phyloP scores from a whole-genome alignment of 2,797 vertebrate species.

The Muscicapa striata region DNA sequence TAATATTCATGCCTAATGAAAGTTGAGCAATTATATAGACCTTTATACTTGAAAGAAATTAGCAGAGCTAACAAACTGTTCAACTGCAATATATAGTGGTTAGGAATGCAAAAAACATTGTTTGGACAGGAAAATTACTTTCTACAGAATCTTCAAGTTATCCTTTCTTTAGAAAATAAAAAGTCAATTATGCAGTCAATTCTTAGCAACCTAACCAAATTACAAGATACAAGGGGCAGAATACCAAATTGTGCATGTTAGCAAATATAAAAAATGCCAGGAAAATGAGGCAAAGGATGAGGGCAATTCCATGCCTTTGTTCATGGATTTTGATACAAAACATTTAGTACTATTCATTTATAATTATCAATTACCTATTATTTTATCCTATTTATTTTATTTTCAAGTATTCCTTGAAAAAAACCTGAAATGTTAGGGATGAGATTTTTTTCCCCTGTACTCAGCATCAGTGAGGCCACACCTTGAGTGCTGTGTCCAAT shows the following conservation, averaged over 20 bases:
- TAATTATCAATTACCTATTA: background rate
- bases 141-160: background rate
- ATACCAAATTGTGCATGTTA: background rate
- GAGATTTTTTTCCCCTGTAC: background rate
- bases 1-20: background rate
- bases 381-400: background rate
- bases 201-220: background rate
- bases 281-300: background rate
- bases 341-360: background rate
- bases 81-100: background rate
- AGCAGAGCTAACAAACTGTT: background rate
- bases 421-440: background rate
- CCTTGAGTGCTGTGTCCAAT: background rate
- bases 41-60: background rate
- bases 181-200: background rate
- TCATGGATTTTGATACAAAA: background rate
- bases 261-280: background rate
- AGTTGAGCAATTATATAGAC: background rate
- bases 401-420: background rate
- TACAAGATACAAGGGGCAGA: background rate
- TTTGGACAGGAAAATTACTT: background rate
- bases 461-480: fast-evolving
- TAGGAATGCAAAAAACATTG: background rate
- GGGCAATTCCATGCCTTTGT: background rate
- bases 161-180: background rate